Evolutionary conservation across 2,113 vertebrate species (phyloP), one percentile per base, ranked within the genome.

Genomic region (Prionailurus viverrinus): DNA sequence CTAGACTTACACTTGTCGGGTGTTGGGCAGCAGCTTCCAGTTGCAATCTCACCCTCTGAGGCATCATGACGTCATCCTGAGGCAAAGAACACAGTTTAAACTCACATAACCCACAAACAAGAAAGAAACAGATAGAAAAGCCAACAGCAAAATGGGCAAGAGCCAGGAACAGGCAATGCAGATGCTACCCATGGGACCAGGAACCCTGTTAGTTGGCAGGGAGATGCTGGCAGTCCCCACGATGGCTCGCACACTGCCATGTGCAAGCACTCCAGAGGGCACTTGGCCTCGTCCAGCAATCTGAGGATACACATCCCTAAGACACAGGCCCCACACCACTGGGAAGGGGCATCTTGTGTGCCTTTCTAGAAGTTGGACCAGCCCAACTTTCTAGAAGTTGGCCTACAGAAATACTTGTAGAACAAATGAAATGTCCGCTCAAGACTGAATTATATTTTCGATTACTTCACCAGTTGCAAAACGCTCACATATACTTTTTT

Each of bases 61-160:
- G 99, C 98, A 99, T 99, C 99, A 99, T 99, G 94, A 99, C 98
- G 58, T 99, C 99, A 94, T 99, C 99, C 99, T 99, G 98, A 12
- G 97, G 98, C 55, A 97, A 97, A 98, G 11, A 96, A 69, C 93
- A 98, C 96, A 94, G 69, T 76, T 96, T 85, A 95, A 55, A 61
- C 36, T 96, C 81, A 91, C 51, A 76, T 31, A 89, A 90, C 45
- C 21, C 65, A 19, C 53, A 23, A 16, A 31, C 2, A 10, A 29
- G 45, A 7, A 1, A 65, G 48, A 58, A 14, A 29, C 19, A 33
- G 41, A 33, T 19, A 25, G 41, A 39, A 9, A 61, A n/a, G 7
- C 74, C 4, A 14, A 23, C 0, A 29, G n/a, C 18, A 8, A 61
- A 15, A 23, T 21, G 18, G 13, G 23, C 58, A 15, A 29, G 39